Conservation (phyloP, 2,113 vertebrate genomes). For the Sakesphorus luctuosus region DNA sequence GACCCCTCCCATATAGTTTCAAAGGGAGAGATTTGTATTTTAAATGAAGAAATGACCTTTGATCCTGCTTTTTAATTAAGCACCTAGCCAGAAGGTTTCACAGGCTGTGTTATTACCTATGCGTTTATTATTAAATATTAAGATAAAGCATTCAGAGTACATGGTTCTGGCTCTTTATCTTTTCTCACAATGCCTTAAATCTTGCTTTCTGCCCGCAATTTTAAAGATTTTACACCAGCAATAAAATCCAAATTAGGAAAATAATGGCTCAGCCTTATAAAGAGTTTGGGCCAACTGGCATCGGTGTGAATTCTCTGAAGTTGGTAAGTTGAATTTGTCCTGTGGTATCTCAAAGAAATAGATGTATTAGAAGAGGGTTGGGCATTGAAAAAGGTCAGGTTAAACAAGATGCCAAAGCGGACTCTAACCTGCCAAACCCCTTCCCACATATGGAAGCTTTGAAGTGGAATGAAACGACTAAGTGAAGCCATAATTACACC, state of each 20-base stretch:
- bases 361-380: background rate
- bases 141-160: constrained; percentile 1
- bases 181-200: background rate
- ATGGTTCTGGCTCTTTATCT: background rate
- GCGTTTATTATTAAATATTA: constrained; percentile 38
- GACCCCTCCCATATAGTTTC: background rate
- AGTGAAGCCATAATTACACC: background rate
- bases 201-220: background rate
- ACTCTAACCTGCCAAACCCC: background rate
- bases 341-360: background rate
- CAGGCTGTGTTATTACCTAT: constrained; percentile 4
- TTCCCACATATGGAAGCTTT: constrained; percentile 13
- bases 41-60: constrained; percentile 50
- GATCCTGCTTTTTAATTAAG: constrained; percentile 58
- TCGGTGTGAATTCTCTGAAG: background rate
- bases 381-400: background rate
- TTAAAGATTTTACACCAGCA: constrained; percentile 1
- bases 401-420: background rate
- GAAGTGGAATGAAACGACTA: constrained; percentile 35
- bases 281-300: background rate
- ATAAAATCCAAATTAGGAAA: constrained; percentile 37
- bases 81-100: constrained; percentile 12
- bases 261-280: background rate
- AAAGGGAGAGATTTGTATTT: constrained; percentile 25
- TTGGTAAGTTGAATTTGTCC: background rate